Percentiles rank a stretch among this genome's conserved stretches.
phyloP scores from a whole-genome alignment of 2,888 invertebrate species.

The Calephelis perditalis region DNA sequence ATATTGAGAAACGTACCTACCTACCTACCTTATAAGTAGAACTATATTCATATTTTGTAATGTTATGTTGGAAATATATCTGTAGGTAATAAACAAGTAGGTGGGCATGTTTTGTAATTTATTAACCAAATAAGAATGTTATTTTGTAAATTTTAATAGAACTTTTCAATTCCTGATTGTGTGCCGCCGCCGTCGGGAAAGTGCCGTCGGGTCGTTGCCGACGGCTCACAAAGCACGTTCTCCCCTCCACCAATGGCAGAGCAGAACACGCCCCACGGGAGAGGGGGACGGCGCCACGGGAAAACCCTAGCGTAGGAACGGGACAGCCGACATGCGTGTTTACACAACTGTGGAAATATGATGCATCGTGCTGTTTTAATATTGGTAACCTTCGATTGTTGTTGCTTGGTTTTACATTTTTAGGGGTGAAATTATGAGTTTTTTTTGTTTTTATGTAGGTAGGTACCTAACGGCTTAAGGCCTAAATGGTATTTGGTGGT shows the following conservation, averaged over 20 bases:
- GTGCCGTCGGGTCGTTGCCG: conserved; percentile 65
- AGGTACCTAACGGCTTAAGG: no score
- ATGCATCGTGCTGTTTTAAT: conserved; percentile 75
- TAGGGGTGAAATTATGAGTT: background rate
- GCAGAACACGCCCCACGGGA: conserved; percentile 62
- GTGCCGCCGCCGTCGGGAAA: conserved; percentile 63
- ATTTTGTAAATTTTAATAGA: conserved; percentile 17
- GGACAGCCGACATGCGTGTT: conserved; percentile 56
- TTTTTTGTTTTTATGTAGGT: background rate
- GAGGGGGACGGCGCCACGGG: conserved; percentile 44
- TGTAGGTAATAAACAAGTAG: no score
- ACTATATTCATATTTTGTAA: no score
- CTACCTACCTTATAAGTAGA: no score
- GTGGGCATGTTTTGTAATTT: no score
- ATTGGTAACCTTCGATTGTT: conserved; percentile 69
- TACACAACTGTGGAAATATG: conserved; percentile 68
- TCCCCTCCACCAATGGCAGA: conserved; percentile 67
- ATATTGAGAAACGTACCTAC: background rate
- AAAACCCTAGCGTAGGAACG: conserved; percentile 43
- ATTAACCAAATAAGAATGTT: no score
- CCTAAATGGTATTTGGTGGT: no score
- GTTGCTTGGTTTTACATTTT: conserved; percentile 40
- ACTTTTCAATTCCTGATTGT: conserved; percentile 54
- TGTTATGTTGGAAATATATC: no score
- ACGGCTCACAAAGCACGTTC: conserved; percentile 49